phyloP scores from a whole-genome alignment of 2,888 invertebrate genomes.

The Caenorhabditis sp. region DNA sequence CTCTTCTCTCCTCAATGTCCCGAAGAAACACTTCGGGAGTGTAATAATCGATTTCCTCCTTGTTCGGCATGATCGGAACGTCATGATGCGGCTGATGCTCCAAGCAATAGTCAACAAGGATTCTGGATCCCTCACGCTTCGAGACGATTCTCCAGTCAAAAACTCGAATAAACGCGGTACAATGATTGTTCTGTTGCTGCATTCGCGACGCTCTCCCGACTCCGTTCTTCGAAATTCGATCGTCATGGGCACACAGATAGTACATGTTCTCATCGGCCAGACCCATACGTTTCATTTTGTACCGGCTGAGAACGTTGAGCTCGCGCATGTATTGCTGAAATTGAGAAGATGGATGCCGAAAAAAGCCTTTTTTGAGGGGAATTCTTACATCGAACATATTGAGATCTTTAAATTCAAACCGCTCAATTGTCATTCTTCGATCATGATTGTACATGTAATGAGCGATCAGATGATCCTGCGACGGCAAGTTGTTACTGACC shows the following conservation, averaged over 20 bases:
- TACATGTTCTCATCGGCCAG: slow-evolving; percentile 72
- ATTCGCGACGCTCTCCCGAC: slow-evolving; percentile 35
- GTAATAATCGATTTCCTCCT: slow-evolving; percentile 37
- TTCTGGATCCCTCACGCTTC: slow-evolving; percentile 49
- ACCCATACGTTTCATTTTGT: slow-evolving; percentile 60
- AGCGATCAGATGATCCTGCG: slow-evolving; percentile 65
- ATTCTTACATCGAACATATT: slow-evolving; percentile 61
- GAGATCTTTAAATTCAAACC: slow-evolving; percentile 66
- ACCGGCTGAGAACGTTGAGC: slow-evolving; percentile 46
- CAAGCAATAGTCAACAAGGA: slow-evolving; percentile 65
- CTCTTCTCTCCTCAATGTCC: slow-evolving; percentile 49
- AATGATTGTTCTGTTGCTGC: slow-evolving; percentile 56
- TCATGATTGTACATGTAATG: slow-evolving; percentile 60
- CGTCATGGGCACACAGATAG: slow-evolving; percentile 67
- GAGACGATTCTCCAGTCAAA: slow-evolving; percentile 67
- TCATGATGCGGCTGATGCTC: slow-evolving; percentile 49
- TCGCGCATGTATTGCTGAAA: slow-evolving; percentile 68
- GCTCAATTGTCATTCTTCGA: slow-evolving; percentile 59
- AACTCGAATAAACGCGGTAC: slow-evolving; percentile 70
- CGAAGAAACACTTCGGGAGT: slow-evolving; percentile 40
- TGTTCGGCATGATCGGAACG: background rate
- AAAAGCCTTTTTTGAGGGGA: too few species aligned
- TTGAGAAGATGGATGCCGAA: background rate
- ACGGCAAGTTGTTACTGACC: slow-evolving; percentile 54
- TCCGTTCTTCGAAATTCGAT: slow-evolving; percentile 54